Evolutionary conservation across 2,888 invertebrate genomes (phyloP).

Genomic region (Gisinianus flammeolus): DNA sequence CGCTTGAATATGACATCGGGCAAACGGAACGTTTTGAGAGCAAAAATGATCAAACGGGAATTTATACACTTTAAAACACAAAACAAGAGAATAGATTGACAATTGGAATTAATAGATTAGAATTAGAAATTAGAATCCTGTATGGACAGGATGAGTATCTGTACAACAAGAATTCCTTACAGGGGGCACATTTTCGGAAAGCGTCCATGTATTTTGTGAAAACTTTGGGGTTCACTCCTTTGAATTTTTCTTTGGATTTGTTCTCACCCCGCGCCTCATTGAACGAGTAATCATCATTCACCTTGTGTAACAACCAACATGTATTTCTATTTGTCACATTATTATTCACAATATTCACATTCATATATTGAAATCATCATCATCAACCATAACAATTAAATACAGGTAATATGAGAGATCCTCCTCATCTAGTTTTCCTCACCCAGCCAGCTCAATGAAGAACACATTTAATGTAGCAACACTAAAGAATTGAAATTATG

Average conservation of each 20-base stretch:
- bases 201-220: background rate
- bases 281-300: slow-evolving; percentile 6
- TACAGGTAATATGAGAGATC: background rate
- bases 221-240: background rate
- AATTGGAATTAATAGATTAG: background rate
- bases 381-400: too few relatives aligned
- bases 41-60: background rate
- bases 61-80: background rate
- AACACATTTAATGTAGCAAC: slow-evolving; percentile 4
- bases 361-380: too few relatives aligned
- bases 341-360: too few relatives aligned
- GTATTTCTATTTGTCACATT: too few relatives aligned
- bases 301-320: background rate
- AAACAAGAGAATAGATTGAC: background rate
- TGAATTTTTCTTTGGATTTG: background rate
- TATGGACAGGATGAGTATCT: background rate
- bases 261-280: slow-evolving; percentile 13
- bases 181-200: background rate
- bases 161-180: too few relatives aligned
- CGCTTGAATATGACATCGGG: slow-evolving; percentile 10
- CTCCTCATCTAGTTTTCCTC: background rate
- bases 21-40: background rate
- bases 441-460: background rate
- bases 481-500: too few relatives aligned
- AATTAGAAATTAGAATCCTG: background rate